phyloP scores from a whole-genome alignment of 2,797 vertebrate species.

The Hafferia zeledoni region DNA sequence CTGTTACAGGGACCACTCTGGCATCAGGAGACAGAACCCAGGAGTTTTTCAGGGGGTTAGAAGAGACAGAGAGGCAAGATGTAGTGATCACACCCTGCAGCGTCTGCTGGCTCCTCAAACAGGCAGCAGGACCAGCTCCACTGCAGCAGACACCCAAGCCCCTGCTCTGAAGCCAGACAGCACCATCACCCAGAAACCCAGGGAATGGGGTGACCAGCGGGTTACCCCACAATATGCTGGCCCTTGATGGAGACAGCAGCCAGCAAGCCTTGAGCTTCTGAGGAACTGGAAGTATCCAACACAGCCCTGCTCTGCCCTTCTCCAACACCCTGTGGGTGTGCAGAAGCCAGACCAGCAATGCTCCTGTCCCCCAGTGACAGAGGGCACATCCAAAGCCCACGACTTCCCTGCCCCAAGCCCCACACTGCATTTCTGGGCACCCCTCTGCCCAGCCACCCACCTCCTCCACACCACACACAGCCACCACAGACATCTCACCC shows the following conservation, averaged over 20 bases:
- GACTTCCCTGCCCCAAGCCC: not conserved
- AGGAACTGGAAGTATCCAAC: not conserved
- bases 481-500: not conserved
- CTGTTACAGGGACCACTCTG: not conserved
- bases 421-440: not conserved
- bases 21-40: not conserved
- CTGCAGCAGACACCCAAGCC: not conserved
- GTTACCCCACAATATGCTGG: not conserved
- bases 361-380: not conserved
- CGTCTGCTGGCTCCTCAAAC: not conserved
- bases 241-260: not conserved
- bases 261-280: not conserved
- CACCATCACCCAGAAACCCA: not conserved
- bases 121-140: not conserved
- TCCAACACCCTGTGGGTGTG: not conserved
- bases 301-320: not conserved
- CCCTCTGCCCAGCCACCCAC: not conserved
- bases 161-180: not conserved
- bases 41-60: not conserved
- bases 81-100: not conserved
- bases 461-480: accelerated
- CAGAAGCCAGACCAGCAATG: not conserved
- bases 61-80: not conserved
- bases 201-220: accelerated
- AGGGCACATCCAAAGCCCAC: not conserved